Evolutionary conservation across 2,797 vertebrate species (phyloP), one percentile per base, ranked within the genome.

Genomic region (Amazonetta brasiliensis): DNA sequence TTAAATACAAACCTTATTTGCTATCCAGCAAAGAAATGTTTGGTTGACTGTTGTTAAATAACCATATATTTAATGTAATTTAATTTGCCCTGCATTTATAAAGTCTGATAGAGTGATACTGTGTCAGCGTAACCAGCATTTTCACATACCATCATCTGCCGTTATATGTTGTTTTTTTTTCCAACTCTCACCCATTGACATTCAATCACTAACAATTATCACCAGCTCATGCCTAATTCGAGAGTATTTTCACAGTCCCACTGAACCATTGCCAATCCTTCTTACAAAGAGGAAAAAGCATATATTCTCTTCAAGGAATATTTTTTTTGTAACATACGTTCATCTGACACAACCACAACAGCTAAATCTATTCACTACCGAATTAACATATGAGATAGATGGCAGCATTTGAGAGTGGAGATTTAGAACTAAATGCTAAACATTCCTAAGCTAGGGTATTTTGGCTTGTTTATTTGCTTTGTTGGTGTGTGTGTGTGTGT

Each of bases 1-100:
- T 97, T 98, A 98, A 98, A 97, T 97, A 95, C 83, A 97, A 96
- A 66, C 52, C 62, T 97, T 97, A 97, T 98, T 98, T 97, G 96
- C 93, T 93, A 90, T 91, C 95, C 41, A 19, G 77, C 82, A 94
- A 96, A 94, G 94, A 96, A 97, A 97, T 98, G 91, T 96, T 97
- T 96, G 96, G 87, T 93, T 95, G 91, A 94, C 67, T 96, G 80
- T 95, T 97, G 90, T 97, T 98, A 98, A 98, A 96, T 97, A 98
- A 97, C 87, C 63, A 89, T 96, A 95, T 97, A 97, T 94, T 98
- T 97, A 96, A 69, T 59, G 33, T 98, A 97, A 98, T 97, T 98
- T 95, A 97, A 98, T 98, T 96, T 98, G 75, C 58, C 80, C 84
- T 97, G 97, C 91, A 91, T 97, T 97, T 95, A 89, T 90, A 68